phyloP scores from a whole-genome alignment of 2,888 invertebrate species.

The Rotaria sp. region DNA sequence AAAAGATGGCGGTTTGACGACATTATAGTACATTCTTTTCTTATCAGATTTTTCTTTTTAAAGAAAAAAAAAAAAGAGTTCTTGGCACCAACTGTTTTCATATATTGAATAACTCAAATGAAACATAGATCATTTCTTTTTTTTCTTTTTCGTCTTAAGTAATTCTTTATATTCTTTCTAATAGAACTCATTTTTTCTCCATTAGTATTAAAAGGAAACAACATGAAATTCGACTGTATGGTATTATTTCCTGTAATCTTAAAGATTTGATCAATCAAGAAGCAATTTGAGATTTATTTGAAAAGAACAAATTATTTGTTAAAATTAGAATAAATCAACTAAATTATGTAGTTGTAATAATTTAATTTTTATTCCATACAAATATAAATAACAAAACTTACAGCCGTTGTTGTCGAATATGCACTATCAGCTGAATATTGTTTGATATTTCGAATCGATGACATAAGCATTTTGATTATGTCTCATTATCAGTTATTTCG shows the following conservation, averaged over 20 bases:
- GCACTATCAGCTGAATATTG: slow-evolving; percentile 29
- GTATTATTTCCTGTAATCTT: background rate
- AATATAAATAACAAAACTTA: background rate
- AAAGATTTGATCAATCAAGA: background rate
- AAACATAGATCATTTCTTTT: background rate
- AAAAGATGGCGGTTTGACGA: background rate
- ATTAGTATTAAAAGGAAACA: background rate
- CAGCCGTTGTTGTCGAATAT: slow-evolving; percentile 9
- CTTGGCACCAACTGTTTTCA: slow-evolving; percentile 1
- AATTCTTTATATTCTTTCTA: background rate
- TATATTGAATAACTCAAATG: background rate
- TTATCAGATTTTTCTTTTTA: background rate
- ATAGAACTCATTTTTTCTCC: background rate
- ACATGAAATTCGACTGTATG: background rate
- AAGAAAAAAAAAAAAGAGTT: background rate
- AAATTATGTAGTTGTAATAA: background rate
- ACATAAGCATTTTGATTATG: background rate
- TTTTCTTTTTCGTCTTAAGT: background rate
- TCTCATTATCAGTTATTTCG: background rate
- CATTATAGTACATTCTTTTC: background rate
- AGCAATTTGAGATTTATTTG: background rate
- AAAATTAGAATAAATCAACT: background rate
- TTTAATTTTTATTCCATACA: no score
- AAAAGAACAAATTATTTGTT: background rate
- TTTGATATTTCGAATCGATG: slow-evolving; percentile 19